Conservation (phyloP, 1,140 invertebrate species). For the Neotoxoptera formosana region DNA sequence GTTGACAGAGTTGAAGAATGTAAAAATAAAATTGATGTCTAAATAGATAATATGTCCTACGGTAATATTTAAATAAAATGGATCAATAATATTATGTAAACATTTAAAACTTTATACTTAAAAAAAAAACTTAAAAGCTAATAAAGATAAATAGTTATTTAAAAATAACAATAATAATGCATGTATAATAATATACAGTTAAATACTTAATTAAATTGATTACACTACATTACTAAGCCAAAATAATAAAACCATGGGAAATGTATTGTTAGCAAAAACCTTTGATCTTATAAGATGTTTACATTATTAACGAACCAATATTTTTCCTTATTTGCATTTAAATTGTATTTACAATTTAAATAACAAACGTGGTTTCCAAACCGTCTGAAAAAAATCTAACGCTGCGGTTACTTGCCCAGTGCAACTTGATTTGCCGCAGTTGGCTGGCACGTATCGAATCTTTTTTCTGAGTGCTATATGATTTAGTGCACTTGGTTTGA, state of each 20-base stretch:
- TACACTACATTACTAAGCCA: not conserved
- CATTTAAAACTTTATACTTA: not conserved
- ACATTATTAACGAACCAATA: not conserved
- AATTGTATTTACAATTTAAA: slow-evolving; percentile 35
- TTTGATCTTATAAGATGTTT: not conserved
- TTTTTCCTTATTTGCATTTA: not conserved
- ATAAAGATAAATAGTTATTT: not conserved
- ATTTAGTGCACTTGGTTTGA: slow-evolving; percentile 90
- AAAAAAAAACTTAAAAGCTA: not conserved
- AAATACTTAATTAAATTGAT: not conserved
- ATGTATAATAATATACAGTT: not conserved
- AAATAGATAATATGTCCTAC: not conserved
- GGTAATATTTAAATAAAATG: not conserved
- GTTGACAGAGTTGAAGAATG: not conserved
- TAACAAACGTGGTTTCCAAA: slow-evolving; percentile 26
- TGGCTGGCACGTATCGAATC: slow-evolving; percentile 17
- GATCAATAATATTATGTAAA: not conserved
- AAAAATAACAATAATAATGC: not conserved
- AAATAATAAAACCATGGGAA: not conserved
- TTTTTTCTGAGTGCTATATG: slow-evolving; percentile 77
- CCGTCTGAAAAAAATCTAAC: slow-evolving; percentile 41
- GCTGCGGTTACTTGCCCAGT: slow-evolving; percentile 47
- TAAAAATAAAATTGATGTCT: not conserved
- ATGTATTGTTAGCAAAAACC: not conserved
- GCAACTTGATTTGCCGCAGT: slow-evolving; percentile 28